phyloP scores from a whole-genome alignment of 2,888 invertebrate species.

The Esperia sulphurella region DNA sequence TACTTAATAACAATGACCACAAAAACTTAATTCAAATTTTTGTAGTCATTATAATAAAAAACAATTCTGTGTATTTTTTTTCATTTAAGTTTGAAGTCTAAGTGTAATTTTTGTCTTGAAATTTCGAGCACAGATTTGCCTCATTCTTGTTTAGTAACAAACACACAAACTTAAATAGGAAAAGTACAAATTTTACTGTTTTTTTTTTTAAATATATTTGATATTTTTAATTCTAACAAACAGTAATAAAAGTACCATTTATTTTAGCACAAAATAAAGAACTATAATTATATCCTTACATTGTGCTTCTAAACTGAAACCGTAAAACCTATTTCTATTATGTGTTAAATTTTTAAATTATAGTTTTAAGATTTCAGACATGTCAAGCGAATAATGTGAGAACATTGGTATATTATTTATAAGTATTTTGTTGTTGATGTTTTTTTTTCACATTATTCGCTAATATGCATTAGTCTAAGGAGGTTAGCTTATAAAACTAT shows the following conservation, averaged over 20 bases:
- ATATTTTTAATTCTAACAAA: conserved; percentile 14
- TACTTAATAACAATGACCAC: conserved; percentile 33
- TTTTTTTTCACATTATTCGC: conserved; percentile 9
- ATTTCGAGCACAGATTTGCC: conserved; percentile 25
- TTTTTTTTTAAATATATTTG: neutral
- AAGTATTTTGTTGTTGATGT: too few species aligned
- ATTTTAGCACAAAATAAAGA: conserved; percentile 17
- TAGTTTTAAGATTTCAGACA: conserved; percentile 22
- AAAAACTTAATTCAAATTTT: conserved; percentile 24
- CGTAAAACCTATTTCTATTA: conserved; percentile 21
- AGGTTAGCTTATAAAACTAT: conserved; percentile 50
- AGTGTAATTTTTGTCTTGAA: neutral
- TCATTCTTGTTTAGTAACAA: conserved; percentile 46
- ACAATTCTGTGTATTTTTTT: conserved; percentile 17
- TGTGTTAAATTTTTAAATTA: neutral
- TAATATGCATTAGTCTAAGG: conserved; percentile 7
- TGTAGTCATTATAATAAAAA: conserved; percentile 9
- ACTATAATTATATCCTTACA: conserved; percentile 14
- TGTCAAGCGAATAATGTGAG: conserved; percentile 14
- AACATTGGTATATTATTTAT: too few species aligned
- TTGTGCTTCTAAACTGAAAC: conserved; percentile 23
- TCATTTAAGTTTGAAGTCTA: neutral
- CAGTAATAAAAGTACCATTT: conserved; percentile 4
- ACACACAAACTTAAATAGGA: conserved; percentile 53
- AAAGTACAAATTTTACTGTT: conserved; percentile 28